These are phyloP conservation scores for Diaperis boleti DNA, from an alignment of 2,888 invertebrate species.

Conservation along the genomic window DNA sequence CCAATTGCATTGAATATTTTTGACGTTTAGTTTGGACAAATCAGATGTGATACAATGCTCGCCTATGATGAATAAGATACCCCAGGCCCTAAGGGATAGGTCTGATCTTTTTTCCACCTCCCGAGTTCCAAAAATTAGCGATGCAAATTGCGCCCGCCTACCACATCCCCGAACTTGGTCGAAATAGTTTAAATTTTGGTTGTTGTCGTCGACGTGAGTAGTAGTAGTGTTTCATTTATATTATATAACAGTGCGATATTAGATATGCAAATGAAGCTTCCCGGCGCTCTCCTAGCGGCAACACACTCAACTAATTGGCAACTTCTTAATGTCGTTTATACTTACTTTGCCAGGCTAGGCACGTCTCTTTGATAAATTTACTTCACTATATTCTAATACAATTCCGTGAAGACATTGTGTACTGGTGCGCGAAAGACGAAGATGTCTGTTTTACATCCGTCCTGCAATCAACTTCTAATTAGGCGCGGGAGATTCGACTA, in stretches of 20 bases:
- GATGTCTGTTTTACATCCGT: conserved; percentile 37
- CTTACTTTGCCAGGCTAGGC: conserved; percentile 67
- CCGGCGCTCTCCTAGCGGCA: conserved; percentile 58
- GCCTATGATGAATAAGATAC: no score
- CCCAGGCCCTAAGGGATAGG: background rate
- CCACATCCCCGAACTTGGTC: conserved; percentile 18
- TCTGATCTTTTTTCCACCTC: background rate
- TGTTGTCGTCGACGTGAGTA: conserved; percentile 30
- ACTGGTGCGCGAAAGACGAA: conserved; percentile 44
- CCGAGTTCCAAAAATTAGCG: conserved; percentile 11
- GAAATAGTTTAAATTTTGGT: conserved; percentile 37
- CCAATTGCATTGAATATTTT: no score
- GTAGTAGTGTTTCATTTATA: conserved; percentile 59
- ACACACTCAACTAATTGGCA: conserved; percentile 67
- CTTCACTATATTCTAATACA: conserved; percentile 63
- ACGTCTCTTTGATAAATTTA: conserved; percentile 67
- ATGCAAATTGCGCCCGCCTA: conserved; percentile 20
- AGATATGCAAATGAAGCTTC: conserved; percentile 65
- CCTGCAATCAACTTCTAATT: conserved; percentile 44
- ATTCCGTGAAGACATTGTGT: conserved; percentile 59
- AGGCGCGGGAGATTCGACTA: conserved; percentile 38
- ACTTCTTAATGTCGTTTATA: conserved; percentile 68
- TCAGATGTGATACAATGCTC: no score
- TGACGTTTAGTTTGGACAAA: no score
- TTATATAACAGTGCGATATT: conserved; percentile 65